Conservation (phyloP, 2,888 invertebrate genomes). For the Thymelicus sylvestris region DNA sequence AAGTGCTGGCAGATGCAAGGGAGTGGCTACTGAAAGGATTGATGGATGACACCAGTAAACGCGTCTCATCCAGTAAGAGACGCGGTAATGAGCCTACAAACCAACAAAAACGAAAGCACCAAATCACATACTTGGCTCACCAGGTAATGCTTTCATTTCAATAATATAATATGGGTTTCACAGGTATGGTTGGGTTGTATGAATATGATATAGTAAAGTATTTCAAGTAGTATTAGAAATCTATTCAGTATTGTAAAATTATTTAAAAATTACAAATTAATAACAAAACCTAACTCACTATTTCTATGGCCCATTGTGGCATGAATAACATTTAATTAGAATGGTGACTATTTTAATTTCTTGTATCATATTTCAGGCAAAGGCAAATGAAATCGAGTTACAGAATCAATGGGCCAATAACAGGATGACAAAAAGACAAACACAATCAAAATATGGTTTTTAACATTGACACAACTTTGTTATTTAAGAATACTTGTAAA, state of each 20-base stretch:
- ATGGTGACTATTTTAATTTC: neutral
- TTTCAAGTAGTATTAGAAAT: too few relatives aligned
- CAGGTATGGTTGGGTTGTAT: too few relatives aligned
- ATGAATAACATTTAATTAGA: too few relatives aligned
- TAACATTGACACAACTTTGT: slow-evolving; percentile 66
- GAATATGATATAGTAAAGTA: too few relatives aligned
- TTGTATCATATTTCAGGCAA: slow-evolving; percentile 88
- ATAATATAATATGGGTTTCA: neutral
- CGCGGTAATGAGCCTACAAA: slow-evolving; percentile 86
- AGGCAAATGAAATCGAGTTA: slow-evolving; percentile 96
- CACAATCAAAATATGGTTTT: slow-evolving; percentile 98
- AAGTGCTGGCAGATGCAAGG: slow-evolving; percentile 91
- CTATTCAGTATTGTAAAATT: too few relatives aligned
- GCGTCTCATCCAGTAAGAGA: slow-evolving; percentile 81
- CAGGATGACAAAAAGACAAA: slow-evolving; percentile 92
- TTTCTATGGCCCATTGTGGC: too few relatives aligned
- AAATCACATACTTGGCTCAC: slow-evolving; percentile 97
- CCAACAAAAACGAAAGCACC: slow-evolving; percentile 94
- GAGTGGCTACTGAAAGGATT: slow-evolving; percentile 93
- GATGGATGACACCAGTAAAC: slow-evolving; percentile 87
- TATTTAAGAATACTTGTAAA: slow-evolving; percentile 24
- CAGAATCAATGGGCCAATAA: slow-evolving; percentile 98
- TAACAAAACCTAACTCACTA: too few relatives aligned
- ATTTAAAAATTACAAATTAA: too few relatives aligned
- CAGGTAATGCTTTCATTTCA: slow-evolving; percentile 73